phyloP scores from a whole-genome alignment of 1,140 invertebrate species.

The Cydia fagiglandana region DNA sequence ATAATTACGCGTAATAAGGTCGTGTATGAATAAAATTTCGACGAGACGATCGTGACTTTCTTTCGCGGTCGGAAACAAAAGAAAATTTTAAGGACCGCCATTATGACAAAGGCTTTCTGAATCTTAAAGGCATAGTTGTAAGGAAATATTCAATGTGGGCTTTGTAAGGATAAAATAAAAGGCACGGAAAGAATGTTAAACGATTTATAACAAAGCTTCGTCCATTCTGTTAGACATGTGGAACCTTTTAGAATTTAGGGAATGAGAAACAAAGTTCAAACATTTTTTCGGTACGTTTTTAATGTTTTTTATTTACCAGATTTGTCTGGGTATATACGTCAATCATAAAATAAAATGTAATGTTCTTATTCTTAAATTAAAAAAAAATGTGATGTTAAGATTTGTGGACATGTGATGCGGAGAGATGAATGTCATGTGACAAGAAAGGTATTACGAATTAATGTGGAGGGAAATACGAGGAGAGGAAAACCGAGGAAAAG shows the following conservation, averaged over 20 bases:
- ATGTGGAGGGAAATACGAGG: no score
- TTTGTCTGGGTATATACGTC: no score
- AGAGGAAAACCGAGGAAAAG: no score
- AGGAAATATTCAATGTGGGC: not conserved
- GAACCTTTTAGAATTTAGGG: not conserved
- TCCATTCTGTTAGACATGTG: not conserved
- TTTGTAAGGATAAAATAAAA: slow-evolving; percentile 1
- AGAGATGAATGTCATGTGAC: no score
- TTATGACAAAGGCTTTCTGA: not conserved
- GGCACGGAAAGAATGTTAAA: not conserved
- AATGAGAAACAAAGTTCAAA: not conserved
- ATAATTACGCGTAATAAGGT: slow-evolving; percentile 21
- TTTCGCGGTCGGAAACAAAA: not conserved
- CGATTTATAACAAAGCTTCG: slow-evolving; percentile 1
- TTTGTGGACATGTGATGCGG: no score
- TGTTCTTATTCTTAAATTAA: no score
- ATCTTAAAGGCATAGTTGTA: not conserved
- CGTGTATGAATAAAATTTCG: slow-evolving; percentile 13
- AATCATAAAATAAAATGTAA: no score
- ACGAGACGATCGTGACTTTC: not conserved
- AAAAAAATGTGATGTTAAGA: no score
- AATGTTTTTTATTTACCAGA: no score
- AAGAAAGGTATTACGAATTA: no score
- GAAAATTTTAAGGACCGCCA: not conserved
- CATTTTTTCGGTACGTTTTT: not conserved